A percentile compares a stretch with the other conserved stretches of the same genome.
phyloP scores from a whole-genome alignment of 1,140 invertebrate genomes.

The Antheraea mylitta region DNA sequence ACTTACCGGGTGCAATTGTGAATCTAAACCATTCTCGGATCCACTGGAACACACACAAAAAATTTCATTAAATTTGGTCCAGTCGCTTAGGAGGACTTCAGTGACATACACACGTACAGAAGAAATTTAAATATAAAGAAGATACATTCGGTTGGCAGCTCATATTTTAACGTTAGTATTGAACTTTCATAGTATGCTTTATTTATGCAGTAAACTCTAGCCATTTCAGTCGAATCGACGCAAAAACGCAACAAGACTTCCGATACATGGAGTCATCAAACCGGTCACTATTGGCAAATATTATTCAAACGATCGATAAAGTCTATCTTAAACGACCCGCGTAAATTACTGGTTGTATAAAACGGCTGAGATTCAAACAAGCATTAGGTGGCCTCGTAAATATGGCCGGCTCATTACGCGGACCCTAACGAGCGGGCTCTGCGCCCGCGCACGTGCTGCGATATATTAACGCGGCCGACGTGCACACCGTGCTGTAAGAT shows the following conservation, averaged over 20 bases:
- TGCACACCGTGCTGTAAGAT: constrained; percentile 20
- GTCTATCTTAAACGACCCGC: background rate
- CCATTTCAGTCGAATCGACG: background rate
- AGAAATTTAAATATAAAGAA: too few species aligned
- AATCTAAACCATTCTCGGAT: too few species aligned
- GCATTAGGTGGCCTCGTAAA: constrained; percentile 50
- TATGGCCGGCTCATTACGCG: constrained; percentile 50
- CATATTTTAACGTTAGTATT: too few species aligned
- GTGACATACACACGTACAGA: too few species aligned
- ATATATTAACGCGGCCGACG: constrained; percentile 26
- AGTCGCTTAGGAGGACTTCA: too few species aligned
- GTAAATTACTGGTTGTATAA: constrained; percentile 15
- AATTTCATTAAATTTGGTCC: too few species aligned
- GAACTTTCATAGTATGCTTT: too few species aligned
- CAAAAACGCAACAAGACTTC: background rate
- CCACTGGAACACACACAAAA: too few species aligned
- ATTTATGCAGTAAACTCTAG: too few species aligned
- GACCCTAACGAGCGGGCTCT: constrained; percentile 39
- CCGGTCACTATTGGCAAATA: background rate
- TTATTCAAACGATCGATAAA: constrained; percentile 14
- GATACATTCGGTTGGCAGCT: too few species aligned
- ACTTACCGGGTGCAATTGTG: too few species aligned
- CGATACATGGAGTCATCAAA: background rate
- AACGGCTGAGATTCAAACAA: constrained; percentile 15
- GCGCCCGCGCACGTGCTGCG: constrained; percentile 32